Evolutionary conservation across 2,888 invertebrate species (phyloP).

Genomic region (Plagiodera versicolora): DNA sequence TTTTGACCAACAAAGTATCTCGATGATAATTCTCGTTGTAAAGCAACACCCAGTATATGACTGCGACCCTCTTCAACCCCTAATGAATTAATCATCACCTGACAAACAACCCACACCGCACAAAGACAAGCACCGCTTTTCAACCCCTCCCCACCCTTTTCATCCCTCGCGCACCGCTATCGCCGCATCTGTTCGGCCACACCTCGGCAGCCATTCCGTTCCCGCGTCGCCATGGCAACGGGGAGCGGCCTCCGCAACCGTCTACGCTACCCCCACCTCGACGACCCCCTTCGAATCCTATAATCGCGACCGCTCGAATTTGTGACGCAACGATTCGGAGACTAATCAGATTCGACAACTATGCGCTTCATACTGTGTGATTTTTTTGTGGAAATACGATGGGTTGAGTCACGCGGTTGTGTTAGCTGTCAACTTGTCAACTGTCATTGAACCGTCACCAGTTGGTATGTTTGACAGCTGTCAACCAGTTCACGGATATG

Average conservation of each 20-base stretch:
- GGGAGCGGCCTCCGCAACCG: slow-evolving; percentile 24
- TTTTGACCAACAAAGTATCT: too few species aligned
- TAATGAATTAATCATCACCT: slow-evolving; percentile 26
- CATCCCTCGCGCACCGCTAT: not conserved
- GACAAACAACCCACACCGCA: slow-evolving; percentile 23
- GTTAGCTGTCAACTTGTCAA: too few species aligned
- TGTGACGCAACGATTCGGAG: slow-evolving; percentile 51
- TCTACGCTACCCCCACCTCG: not conserved
- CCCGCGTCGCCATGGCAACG: slow-evolving; percentile 46
- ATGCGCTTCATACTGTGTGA: too few species aligned
- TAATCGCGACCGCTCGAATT: slow-evolving; percentile 52
- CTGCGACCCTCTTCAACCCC: slow-evolving; percentile 12
- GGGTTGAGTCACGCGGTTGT: too few species aligned
- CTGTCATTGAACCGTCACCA: too few species aligned
- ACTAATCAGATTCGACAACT: slow-evolving; percentile 50
- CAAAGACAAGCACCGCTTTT: slow-evolving; percentile 14
- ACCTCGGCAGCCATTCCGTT: slow-evolving; percentile 48
- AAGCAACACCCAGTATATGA: not conserved
- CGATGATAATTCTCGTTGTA: too few species aligned
- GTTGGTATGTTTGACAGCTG: too few species aligned
- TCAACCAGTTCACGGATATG: too few species aligned
- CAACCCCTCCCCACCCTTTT: not conserved
- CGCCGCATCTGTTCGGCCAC: slow-evolving; percentile 8
- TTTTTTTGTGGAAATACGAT: too few species aligned
- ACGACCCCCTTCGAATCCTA: slow-evolving; percentile 45